These are phyloP conservation scores for Silurus asotus DNA, from an alignment of 2,113 vertebrate genomes.

Conservation along the genomic window DNA sequence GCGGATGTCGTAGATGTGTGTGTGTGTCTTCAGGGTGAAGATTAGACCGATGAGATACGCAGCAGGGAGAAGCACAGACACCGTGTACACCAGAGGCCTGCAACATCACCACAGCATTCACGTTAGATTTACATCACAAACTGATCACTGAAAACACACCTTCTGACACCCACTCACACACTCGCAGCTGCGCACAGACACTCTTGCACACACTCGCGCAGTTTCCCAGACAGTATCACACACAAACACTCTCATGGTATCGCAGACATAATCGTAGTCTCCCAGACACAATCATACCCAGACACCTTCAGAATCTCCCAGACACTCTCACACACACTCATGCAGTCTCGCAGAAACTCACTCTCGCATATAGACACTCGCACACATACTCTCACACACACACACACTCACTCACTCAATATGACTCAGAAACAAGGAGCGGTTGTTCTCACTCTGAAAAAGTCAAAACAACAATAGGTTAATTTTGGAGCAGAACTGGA, in stretches of 20 bases:
- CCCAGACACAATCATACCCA: too few relatives aligned
- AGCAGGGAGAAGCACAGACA: conserved; percentile 76
- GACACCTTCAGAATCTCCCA: too few relatives aligned
- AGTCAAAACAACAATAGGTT: neutral
- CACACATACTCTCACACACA: too few relatives aligned
- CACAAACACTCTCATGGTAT: too few relatives aligned
- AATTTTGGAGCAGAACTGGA: neutral
- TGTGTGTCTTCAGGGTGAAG: conserved; percentile 85
- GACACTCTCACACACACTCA: too few relatives aligned
- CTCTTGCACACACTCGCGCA: too few relatives aligned
- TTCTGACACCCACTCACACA: neutral
- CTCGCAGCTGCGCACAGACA: too few relatives aligned
- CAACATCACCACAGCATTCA: neutral
- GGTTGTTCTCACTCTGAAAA: conserved; percentile 67
- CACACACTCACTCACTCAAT: conserved; percentile 77
- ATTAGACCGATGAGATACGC: conserved; percentile 82
- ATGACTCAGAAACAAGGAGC: conserved; percentile 78
- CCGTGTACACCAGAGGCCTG: conserved; percentile 78
- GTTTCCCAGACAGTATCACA: too few relatives aligned
- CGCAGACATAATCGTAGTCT: too few relatives aligned
- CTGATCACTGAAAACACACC: neutral
- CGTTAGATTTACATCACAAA: neutral
- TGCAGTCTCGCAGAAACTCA: too few relatives aligned
- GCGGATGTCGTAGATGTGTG: conserved; percentile 83
- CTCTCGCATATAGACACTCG: too few relatives aligned